Percentiles rank a stretch among this genome's conserved stretches.
Evolutionary conservation across 2,113 vertebrate genomes (phyloP).

Genomic region (Urocolius indicus): DNA sequence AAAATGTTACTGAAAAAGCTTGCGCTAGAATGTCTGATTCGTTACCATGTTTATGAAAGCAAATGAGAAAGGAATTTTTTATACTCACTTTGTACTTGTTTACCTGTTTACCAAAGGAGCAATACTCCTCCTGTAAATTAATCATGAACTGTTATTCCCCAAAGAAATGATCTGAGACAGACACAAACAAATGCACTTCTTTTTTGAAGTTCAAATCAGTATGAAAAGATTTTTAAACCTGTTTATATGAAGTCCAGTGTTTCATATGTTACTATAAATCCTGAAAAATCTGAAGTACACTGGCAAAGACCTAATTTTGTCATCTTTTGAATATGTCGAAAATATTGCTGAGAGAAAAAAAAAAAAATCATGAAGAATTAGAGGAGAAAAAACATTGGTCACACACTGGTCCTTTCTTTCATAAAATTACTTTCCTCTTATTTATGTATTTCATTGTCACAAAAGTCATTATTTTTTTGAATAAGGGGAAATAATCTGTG

Average conservation of each 20-base stretch:
- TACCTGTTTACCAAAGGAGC: background rate
- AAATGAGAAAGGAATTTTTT: background rate
- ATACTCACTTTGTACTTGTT: background rate
- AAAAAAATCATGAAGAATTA: background rate
- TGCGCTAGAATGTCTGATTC: background rate
- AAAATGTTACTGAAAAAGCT: background rate
- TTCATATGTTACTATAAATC: background rate
- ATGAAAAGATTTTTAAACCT: background rate
- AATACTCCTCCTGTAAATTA: background rate
- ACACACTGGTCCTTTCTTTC: background rate
- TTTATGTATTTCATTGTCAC: background rate
- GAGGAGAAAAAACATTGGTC: background rate
- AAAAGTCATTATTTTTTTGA: conserved; percentile 36
- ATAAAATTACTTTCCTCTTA: conserved; percentile 4
- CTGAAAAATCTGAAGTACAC: background rate
- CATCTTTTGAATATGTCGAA: background rate
- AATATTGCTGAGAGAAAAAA: background rate
- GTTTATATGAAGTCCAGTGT: background rate
- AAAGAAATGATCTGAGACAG: background rate
- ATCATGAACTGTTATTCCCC: background rate
- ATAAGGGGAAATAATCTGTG: conserved; percentile 16
- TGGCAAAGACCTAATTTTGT: background rate
- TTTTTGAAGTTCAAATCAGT: background rate
- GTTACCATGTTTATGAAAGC: background rate
- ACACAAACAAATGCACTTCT: background rate